phyloP scores from a whole-genome alignment of 2,113 vertebrate species.

The Chascanopsetta lugubris region DNA sequence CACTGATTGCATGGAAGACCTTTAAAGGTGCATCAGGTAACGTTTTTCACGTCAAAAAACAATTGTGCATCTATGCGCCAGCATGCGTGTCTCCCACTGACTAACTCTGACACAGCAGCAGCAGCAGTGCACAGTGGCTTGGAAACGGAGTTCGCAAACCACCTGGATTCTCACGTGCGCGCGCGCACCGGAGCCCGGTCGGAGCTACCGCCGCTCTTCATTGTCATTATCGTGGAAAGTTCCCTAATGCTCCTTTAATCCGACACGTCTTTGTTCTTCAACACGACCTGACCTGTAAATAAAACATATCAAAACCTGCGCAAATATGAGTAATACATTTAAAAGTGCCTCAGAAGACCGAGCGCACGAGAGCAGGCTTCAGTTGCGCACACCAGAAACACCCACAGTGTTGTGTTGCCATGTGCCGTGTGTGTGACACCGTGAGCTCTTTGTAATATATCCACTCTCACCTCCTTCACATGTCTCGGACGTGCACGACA shows the following conservation, averaged over 20 bases:
- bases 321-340: constrained; percentile 33
- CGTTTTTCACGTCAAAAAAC: too few species aligned
- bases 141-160: too few species aligned
- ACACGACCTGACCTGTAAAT: constrained; percentile 58
- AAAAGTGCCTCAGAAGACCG: constrained; percentile 49
- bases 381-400: constrained; percentile 52
- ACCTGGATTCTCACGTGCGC: too few species aligned
- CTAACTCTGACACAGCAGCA: too few species aligned
- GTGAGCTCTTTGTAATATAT: constrained; percentile 50
- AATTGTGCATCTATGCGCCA: too few species aligned
- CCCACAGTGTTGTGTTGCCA: constrained; percentile 58
- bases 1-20: constrained; percentile 21
- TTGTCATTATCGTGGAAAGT: too few species aligned
- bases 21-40: too few species aligned
- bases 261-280: constrained; percentile 19
- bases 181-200: too few species aligned
- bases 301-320: constrained; percentile 52
- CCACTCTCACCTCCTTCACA: constrained; percentile 54
- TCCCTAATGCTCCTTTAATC: too few species aligned
- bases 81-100: too few species aligned
- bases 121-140: too few species aligned
- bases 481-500: constrained; percentile 35
- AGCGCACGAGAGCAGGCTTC: constrained; percentile 40
- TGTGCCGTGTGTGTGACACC: constrained; percentile 39
- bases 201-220: too few species aligned